These are phyloP conservation scores for Erpornis zantholeuca DNA, from an alignment of 2,113 vertebrate genomes.

Conservation along the genomic window DNA sequence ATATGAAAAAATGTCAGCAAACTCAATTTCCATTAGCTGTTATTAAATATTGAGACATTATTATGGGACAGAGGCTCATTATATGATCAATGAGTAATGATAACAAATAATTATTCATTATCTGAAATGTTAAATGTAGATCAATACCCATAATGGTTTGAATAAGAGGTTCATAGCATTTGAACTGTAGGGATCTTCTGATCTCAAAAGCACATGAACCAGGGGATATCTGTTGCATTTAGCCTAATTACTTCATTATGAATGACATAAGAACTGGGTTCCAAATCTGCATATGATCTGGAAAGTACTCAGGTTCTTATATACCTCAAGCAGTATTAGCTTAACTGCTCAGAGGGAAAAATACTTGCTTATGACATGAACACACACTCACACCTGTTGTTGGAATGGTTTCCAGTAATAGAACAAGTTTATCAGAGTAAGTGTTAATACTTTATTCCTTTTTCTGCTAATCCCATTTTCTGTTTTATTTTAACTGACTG, in stretches of 20 bases:
- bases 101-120: background rate
- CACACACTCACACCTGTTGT: conserved; percentile 42
- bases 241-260: background rate
- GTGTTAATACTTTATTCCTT: conserved; percentile 43
- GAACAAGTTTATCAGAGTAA: conserved; percentile 36
- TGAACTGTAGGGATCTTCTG: background rate
- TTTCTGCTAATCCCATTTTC: conserved; percentile 51
- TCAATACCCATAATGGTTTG: background rate
- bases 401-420: conserved; percentile 23
- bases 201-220: background rate
- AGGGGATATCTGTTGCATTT: background rate
- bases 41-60: background rate
- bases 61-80: background rate
- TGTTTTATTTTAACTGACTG: conserved; percentile 39
- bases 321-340: background rate
- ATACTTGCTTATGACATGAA: background rate
- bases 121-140: background rate
- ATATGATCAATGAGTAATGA: background rate
- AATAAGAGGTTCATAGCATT: background rate
- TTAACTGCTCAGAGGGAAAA: background rate
- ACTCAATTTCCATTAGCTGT: background rate
- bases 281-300: background rate
- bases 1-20: background rate
- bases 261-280: background rate
- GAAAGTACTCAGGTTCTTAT: background rate